Evolutionary conservation across 2,888 invertebrate species (phyloP), one percentile per base, ranked within the genome.

Genomic region (Drosophila merina): DNA sequence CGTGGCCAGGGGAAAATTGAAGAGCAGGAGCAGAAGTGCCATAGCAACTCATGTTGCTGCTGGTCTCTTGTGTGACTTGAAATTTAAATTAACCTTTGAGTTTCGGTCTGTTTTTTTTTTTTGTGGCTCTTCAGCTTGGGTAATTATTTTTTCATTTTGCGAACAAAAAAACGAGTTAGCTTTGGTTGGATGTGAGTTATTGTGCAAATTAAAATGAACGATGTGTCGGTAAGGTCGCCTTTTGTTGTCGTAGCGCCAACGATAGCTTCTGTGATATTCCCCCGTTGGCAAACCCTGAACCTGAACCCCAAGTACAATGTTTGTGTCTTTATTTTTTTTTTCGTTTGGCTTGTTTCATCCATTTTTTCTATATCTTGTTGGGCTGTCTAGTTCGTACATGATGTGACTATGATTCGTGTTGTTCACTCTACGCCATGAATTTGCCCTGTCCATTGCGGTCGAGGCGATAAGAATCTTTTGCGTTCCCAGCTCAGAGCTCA

Each of bases 151-250:
- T 72, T 73, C 52, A 74, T 81, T 78, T 76, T 76, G 55, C 63
- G 40, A 59, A 69, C 67, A 70, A 57, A 55, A 55, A 49, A 26
- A 36, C 40, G 64, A 51, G 63, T 56, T 63, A 68, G 51, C 57
- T 48, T 72, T 64, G 52, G 54, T 49, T 63, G 63, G 49, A 40
- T 72, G 72, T 82, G 77, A 82, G 76, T 87, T 79, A 85, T 83
- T 75, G 83, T 73, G 64, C 73, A 88, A 89, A 88, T 88, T 89
- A 89, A 89, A 89, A 89, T 86, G 84, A 89, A 88, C 88, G 86
- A 88, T 88, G 86, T 88, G 89, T 88, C 87, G 84, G 76, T 64
- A 74, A 79, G 78, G 77, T 81, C 76, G 79, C 59, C 77, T 82
- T 75, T 82, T 85, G 76, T 87, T 73, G 79, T 85, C 62, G 75